Evolutionary conservation across 2,888 invertebrate genomes (phyloP).

Genomic region (Gandaritis pyraliata): DNA sequence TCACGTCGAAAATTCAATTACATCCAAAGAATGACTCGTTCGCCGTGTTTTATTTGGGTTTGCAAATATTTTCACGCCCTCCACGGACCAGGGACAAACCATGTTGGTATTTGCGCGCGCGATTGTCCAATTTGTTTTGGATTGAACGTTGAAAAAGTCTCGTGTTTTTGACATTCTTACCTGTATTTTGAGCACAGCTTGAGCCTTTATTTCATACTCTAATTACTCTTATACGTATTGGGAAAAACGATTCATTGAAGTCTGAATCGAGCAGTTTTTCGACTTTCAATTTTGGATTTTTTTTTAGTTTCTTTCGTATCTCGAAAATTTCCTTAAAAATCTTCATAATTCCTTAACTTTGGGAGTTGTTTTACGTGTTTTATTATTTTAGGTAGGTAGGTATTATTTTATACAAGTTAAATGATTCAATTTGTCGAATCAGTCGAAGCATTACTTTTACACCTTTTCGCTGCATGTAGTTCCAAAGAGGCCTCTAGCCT

Average conservation of each 20-base stretch:
- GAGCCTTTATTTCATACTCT: too few species aligned
- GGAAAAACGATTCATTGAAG: too few species aligned
- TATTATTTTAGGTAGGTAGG: too few species aligned
- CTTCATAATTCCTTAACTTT: too few species aligned
- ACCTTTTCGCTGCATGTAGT: too few species aligned
- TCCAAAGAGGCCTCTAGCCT: background rate
- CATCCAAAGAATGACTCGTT: conserved; percentile 19
- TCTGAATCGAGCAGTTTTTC: background rate
- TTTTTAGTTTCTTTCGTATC: too few species aligned
- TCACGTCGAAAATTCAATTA: conserved; percentile 26
- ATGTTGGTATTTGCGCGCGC: conserved; percentile 20
- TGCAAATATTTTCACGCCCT: conserved; percentile 23
- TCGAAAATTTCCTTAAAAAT: too few species aligned
- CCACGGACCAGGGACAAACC: background rate
- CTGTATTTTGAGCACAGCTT: background rate
- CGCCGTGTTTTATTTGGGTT: conserved; percentile 19
- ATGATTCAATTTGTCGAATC: too few species aligned
- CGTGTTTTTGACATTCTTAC: background rate
- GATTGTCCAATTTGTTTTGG: conserved; percentile 19
- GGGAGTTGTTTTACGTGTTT: too few species aligned
- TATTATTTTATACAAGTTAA: too few species aligned
- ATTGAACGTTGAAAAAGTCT: conserved; percentile 2
- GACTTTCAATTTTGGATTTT: background rate
- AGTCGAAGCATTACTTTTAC: too few species aligned
- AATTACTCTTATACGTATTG: too few species aligned